These are phyloP conservation scores for Cochlearius cochlearius DNA, from an alignment of 2,113 vertebrate species.

Conservation along the genomic window DNA sequence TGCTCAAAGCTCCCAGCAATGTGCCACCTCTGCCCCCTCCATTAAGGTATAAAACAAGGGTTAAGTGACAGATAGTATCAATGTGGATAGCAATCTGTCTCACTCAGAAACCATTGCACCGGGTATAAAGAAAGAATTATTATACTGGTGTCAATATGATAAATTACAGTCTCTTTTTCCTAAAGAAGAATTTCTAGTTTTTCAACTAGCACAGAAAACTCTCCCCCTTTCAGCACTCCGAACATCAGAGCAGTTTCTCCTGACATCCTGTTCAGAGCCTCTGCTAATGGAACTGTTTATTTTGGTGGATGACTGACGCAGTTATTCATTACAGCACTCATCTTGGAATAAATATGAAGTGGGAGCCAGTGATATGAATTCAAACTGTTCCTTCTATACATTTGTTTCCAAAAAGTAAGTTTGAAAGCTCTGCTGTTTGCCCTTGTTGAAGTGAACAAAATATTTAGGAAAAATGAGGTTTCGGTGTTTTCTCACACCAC, in stretches of 20 bases:
- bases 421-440: not conserved
- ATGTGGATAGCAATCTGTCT: constrained; percentile 38
- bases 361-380: not conserved
- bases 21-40: not conserved
- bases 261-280: not conserved
- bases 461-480: not conserved
- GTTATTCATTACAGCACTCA: not conserved
- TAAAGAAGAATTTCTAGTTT: not conserved
- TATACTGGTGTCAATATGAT: constrained; percentile 51
- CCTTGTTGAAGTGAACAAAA: not conserved
- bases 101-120: not conserved
- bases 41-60: constrained; percentile 38
- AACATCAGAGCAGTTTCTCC: not conserved
- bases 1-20: not conserved
- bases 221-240: not conserved
- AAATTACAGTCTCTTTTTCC: constrained; percentile 2
- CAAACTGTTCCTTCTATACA: not conserved
- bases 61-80: constrained; percentile 61
- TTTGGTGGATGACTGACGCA: not conserved
- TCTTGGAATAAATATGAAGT: not conserved
- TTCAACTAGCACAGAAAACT: not conserved
- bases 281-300: not conserved
- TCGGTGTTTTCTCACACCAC: not conserved
- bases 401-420: not conserved
- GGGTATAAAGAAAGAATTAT: constrained; percentile 39